Conservation (phyloP, 2,888 invertebrate genomes). For the Sarcophaga carnaria region DNA sequence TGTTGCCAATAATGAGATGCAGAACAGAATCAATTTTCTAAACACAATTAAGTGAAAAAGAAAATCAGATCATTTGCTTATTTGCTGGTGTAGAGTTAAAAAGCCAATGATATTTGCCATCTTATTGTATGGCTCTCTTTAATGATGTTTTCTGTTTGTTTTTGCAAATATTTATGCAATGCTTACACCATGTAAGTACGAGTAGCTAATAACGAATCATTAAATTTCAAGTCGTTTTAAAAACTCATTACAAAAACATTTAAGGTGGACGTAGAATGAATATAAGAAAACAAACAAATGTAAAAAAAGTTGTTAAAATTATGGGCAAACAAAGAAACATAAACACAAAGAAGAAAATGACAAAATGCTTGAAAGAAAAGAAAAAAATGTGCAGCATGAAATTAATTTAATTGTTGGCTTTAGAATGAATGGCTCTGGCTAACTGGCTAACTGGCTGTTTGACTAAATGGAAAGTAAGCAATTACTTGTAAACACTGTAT, state of each 20-base stretch:
- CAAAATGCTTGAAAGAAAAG: not conserved
- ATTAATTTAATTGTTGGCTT: conserved; percentile 49
- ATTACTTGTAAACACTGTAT: conserved; percentile 44
- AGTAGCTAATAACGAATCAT: no score
- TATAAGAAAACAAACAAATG: not conserved
- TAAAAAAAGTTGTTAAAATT: conserved; percentile 42
- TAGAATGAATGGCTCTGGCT: conserved; percentile 21
- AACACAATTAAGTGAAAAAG: no score
- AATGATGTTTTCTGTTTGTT: no score
- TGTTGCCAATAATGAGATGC: no score
- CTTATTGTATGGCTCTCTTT: no score
- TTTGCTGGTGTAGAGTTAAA: no score
- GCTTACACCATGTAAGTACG: no score
- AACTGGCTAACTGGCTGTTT: not conserved
- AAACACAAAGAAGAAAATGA: not conserved
- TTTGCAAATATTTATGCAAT: no score
- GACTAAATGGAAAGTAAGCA: conserved; percentile 35
- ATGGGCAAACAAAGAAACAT: conserved; percentile 26
- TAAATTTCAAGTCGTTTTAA: no score
- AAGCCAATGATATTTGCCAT: no score
- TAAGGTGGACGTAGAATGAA: not conserved
- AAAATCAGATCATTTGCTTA: no score
- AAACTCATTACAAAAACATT: conserved; percentile 25
- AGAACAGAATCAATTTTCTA: no score
- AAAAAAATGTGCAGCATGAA: conserved; percentile 16